Evolutionary conservation across 2,113 vertebrate genomes (phyloP).

Genomic region (Sinocyclocheilus anophthalmus): DNA sequence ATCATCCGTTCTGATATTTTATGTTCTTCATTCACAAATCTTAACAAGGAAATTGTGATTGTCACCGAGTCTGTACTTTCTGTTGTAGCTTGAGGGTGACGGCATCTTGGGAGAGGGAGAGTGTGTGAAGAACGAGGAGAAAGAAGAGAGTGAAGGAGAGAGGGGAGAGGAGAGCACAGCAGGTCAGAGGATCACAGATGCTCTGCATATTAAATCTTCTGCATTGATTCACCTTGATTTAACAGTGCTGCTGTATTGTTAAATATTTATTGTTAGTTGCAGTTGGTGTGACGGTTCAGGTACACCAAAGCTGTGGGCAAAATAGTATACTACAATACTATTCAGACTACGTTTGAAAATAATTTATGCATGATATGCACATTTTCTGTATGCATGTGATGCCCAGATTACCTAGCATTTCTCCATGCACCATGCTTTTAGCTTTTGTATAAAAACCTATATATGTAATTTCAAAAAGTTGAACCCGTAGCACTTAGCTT

Average conservation of each 20-base stretch:
- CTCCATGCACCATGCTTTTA: neutral
- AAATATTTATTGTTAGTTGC: neutral
- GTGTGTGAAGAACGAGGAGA: conserved; percentile 51
- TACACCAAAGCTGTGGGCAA: neutral
- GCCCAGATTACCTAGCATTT: neutral
- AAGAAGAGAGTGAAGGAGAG: conserved; percentile 56
- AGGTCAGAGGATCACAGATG: conserved; percentile 35
- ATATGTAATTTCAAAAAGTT: neutral
- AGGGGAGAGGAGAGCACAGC: conserved; percentile 52
- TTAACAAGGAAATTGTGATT: neutral
- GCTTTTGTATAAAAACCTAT: neutral
- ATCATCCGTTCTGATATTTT: neutral
- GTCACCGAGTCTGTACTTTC: neutral
- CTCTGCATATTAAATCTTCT: conserved; percentile 3
- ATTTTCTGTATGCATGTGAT: neutral
- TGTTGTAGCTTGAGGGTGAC: conserved; percentile 36
- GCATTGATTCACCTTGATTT: neutral
- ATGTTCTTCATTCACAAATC: neutral
- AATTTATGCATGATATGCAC: neutral
- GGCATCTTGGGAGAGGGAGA: conserved; percentile 17
- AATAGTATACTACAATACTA: neutral
- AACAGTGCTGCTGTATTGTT: neutral
- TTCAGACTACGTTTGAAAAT: neutral
- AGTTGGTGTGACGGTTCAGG: neutral
- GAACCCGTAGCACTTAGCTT: neutral